A percentile compares a stretch with the other conserved stretches of the same genome.
These are phyloP conservation scores for Euspilapteryx auroguttella DNA, from an alignment of 2,888 invertebrate genomes.

Conservation along the genomic window DNA sequence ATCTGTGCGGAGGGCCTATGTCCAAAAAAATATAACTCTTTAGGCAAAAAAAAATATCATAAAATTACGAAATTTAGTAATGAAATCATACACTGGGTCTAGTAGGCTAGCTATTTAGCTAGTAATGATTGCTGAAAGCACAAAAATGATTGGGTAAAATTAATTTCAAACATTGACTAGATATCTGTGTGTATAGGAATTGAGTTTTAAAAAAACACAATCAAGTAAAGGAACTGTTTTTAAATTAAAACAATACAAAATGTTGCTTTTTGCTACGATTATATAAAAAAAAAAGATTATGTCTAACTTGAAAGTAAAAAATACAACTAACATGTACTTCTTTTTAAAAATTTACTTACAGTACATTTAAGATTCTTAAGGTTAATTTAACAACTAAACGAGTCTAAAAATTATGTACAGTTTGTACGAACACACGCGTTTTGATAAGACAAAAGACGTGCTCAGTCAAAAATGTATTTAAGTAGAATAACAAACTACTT, in stretches of 20 bases:
- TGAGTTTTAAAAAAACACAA: slow-evolving; percentile 53
- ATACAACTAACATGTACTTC: slow-evolving; percentile 43
- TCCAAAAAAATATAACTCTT: too few relatives aligned
- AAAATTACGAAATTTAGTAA: slow-evolving; percentile 32
- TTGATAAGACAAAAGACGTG: slow-evolving; percentile 25
- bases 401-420: slow-evolving; percentile 47
- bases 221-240: slow-evolving; percentile 48
- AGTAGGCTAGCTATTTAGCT: too few relatives aligned
- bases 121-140: too few relatives aligned
- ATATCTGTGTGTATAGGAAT: slow-evolving; percentile 60
- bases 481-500: too few relatives aligned
- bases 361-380: slow-evolving; percentile 27
- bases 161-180: slow-evolving; percentile 61
- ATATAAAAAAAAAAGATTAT: slow-evolving; percentile 25
- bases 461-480: slow-evolving; percentile 42
- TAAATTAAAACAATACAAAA: slow-evolving; percentile 37
- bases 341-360: slow-evolving; percentile 31
- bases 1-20: too few relatives aligned
- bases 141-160: too few relatives aligned
- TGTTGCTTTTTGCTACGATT: slow-evolving; percentile 45
- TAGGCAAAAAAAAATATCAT: too few relatives aligned
- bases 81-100: slow-evolving; percentile 30
- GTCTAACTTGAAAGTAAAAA: slow-evolving; percentile 44
- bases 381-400: too few relatives aligned
- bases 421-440: slow-evolving; percentile 44